Evolutionary conservation across 2,888 invertebrate genomes (phyloP), one percentile per base, ranked within the genome.

Genomic region (Catocala sponsa): DNA sequence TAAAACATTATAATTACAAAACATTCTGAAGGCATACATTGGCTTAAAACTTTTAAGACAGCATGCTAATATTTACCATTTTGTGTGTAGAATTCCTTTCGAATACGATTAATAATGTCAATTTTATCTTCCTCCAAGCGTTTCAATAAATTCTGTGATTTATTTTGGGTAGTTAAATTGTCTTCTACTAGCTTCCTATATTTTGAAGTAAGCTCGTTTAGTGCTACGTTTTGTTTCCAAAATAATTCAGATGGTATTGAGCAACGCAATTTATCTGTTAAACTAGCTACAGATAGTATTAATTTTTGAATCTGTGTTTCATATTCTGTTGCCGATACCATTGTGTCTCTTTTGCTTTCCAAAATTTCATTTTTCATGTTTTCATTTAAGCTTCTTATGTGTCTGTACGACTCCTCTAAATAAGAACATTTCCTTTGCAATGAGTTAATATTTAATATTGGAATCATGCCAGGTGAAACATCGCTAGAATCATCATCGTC

Each of bases 161-260:
- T 70, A 5, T 73, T 76, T 59, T 82, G 83, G 38, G 79, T 81
- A 25, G 79, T 83, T 5, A 87, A 66, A 42, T 84, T 80, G 7
- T 63, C 55, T 66, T 91, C 85, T n/a, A 95, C 55, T 12, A 91
- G 59, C 68, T 89, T 88, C 74, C 95, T 87, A 71, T 95, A 94
- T 79, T 96, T 96, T 13, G 92, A 79, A 2, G 88, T 84, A n/a
- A 90, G 76, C 59, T 95, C 92, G 66, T 95, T 95, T 47, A 95
- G 86, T 54, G 91, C 87, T 49, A 89, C 87, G 82, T 95, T 95
- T 73, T 95, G 88, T 74, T 95, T 95, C 81, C 94, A 91, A 82
- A 95, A 95, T 38, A 91, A 74, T 4, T 94, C 88, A 11, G 89
- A 78, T 50, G 95, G 89, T 47, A 96, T 85, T 12, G 92, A 93